Base-by-base conservation (phyloP, 2,888 invertebrate species). In the Argyra leucocephala region DNA sequence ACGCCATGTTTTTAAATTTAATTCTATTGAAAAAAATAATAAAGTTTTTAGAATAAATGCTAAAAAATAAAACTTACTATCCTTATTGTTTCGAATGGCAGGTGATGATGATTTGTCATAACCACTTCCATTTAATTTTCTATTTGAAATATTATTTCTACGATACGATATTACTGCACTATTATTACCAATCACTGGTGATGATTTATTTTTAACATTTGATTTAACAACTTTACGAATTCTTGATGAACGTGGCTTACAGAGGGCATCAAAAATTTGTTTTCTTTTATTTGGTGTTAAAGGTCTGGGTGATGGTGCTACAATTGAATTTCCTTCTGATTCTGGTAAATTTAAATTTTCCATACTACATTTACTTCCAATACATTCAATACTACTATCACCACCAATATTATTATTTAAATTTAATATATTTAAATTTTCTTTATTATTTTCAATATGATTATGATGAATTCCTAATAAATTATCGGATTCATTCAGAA, bases 1-100 rank as follows among this genome's bases (percentile, higher is more conserved):
- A 22, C 66, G 67, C 69, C 69, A 69, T 10, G 69, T 65, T 31
- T 68, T 62, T 21, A 71, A 64, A 37, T 69, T 71, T 65, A 70
- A 63, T 6, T 69, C 70, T 59, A 18, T 15, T 23, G 23, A 7
- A 31, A 31, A 48, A 48, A 18, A n/a, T 48, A 9, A n/a, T 15
- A 18, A 48, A 48, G 18, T 48, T 18, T 15, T 5, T 48, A 18
- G 5, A 48, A 15, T 48, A 18, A 18, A 48, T 48, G 18, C 18
- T 12, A 3, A 18, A 18, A 5, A 22, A 64, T 10, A 26, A 57
- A 18, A 24, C 4, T 57, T 63, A 57, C 37, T 62, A 23, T 48
- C 37, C 7, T 63, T 59, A 23, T 12, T 62, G 18, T 23, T 48
- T 37, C 23, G 21, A 2, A n/a, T 21, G 57, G 48, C 22, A 48